Conservation (phyloP, 2,797 vertebrate genomes). For the Caiman crocodilus region DNA sequence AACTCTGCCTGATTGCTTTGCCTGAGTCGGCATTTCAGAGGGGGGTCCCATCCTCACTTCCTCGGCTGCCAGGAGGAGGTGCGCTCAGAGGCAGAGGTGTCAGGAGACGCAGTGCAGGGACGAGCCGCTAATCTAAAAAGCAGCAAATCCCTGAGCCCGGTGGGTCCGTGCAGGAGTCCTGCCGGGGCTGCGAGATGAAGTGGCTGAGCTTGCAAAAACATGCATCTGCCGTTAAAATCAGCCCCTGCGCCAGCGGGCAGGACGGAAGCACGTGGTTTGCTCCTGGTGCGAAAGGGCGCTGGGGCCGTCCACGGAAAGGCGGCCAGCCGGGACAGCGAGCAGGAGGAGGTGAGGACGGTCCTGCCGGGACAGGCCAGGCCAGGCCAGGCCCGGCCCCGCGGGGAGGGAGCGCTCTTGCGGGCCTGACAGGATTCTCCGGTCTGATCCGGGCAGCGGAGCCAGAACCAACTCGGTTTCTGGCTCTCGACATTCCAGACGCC, state of each 20-base stretch:
- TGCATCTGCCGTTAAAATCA: neutral
- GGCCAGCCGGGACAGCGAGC: constrained; percentile 33
- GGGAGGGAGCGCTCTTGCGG: neutral
- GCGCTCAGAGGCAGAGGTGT: neutral
- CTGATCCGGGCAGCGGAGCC: neutral
- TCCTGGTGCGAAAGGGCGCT: neutral
- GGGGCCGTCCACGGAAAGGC: neutral
- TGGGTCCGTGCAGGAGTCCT: constrained; percentile 18
- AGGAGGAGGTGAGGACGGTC: neutral
- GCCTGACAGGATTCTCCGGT: neutral
- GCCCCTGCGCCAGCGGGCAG: neutral
- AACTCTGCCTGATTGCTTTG: neutral
- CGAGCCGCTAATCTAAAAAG: neutral
- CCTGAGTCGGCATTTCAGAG: neutral
- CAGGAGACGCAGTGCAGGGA: neutral
- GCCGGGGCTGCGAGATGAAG: constrained; percentile 14
- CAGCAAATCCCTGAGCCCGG: neutral
- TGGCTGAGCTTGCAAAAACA: constrained; percentile 33
- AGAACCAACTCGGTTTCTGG: neutral
- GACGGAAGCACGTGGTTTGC: neutral
- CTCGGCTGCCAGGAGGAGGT: neutral
- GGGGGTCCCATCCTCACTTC: neutral
- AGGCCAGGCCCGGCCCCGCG: neutral
- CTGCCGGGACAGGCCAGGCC: neutral
- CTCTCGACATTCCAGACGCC: neutral